Evolutionary conservation across 2,888 invertebrate genomes (phyloP).

Genomic region (Pseudanteris insignis): DNA sequence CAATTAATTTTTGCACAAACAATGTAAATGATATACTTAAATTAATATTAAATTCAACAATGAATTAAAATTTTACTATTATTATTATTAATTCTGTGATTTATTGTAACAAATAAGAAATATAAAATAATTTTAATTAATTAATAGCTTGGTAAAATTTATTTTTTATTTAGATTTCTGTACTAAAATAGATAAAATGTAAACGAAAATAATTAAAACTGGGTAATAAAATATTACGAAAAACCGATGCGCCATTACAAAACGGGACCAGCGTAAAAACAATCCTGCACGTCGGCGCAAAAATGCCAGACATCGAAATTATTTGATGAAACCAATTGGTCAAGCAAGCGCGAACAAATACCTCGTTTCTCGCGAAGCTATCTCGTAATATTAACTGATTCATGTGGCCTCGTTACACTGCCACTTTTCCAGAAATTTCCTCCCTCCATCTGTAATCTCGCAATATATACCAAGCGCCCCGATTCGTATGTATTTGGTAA

Average conservation of each 20-base stretch:
- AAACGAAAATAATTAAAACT: conserved; percentile 29
- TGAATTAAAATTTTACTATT: too few relatives aligned
- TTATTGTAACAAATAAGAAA: too few relatives aligned
- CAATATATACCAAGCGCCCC: conserved; percentile 10
- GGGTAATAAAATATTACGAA: conserved; percentile 19
- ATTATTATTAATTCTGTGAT: too few relatives aligned
- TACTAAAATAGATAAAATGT: too few relatives aligned
- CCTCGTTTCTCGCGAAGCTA: conserved; percentile 28
- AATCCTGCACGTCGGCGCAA: conserved; percentile 12
- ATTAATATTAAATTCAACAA: too few relatives aligned
- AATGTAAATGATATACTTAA: not conserved
- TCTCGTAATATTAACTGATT: conserved; percentile 36
- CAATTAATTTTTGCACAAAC: conserved; percentile 46
- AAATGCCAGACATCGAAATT: conserved; percentile 30
- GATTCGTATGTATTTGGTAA: conserved; percentile 39
- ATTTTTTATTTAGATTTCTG: too few relatives aligned
- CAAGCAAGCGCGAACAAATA: conserved; percentile 25
- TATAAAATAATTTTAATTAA: too few relatives aligned
- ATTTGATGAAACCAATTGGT: conserved; percentile 33
- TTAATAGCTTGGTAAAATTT: too few relatives aligned
- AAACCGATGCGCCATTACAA: conserved; percentile 25
- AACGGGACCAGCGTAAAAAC: conserved; percentile 18
- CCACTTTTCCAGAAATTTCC: too few relatives aligned
- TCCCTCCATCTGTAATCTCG: not conserved
- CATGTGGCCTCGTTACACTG: too few relatives aligned